A percentile compares a stretch with the other conserved stretches of the same genome.
These are phyloP conservation scores for Cygnus buccinator DNA, from an alignment of 2,113 vertebrate genomes.

Conservation along the genomic window DNA sequence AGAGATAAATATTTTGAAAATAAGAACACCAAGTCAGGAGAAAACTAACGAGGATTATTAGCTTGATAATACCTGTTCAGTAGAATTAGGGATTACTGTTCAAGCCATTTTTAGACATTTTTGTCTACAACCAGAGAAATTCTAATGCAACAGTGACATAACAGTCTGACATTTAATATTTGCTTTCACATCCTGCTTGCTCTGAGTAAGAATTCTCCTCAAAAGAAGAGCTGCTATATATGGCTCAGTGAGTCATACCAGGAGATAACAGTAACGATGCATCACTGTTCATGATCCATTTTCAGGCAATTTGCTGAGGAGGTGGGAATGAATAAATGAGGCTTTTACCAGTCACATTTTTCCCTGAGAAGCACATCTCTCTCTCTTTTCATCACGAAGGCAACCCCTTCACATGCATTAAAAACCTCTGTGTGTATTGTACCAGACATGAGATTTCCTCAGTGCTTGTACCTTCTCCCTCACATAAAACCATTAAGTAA, in stretches of 20 bases:
- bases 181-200: conserved; percentile 36
- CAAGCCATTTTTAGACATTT: conserved; percentile 24
- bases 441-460: neutral
- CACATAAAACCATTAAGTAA: neutral
- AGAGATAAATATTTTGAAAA: neutral
- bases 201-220: conserved; percentile 60
- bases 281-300: conserved; percentile 30
- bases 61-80: neutral
- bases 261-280: conserved; percentile 36
- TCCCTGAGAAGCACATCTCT: neutral
- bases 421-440: neutral
- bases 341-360: conserved; percentile 32
- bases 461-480: neutral
- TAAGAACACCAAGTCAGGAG: neutral
- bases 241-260: conserved; percentile 48
- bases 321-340: neutral
- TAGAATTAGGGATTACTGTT: neutral
- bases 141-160: conserved; percentile 32
- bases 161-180: conserved; percentile 20
- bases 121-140: neutral
- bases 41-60: neutral
- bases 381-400: neutral
- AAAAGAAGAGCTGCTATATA: conserved; percentile 54
- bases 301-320: conserved; percentile 42
- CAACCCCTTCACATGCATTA: neutral